Base-by-base conservation (phyloP, 2,888 invertebrate species). In the Aporophyla nigra region DNA sequence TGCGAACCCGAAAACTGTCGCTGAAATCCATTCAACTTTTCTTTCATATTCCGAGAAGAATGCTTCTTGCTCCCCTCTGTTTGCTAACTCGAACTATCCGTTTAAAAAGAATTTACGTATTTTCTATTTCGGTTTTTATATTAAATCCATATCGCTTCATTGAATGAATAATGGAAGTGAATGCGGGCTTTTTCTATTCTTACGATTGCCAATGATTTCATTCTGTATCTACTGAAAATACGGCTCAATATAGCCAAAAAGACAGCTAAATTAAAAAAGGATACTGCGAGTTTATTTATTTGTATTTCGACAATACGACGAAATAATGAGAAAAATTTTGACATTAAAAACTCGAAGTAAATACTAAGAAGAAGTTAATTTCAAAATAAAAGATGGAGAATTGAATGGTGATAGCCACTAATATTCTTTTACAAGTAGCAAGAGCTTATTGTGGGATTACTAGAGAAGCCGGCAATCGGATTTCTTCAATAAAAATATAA, bases 11-110 rank as follows among this genome's bases (percentile, higher is more conserved):
- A 94, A 94, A 95, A 95, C 94, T 94, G 95, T 93, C 94, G 89
- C 92, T 88, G 89, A 91, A 93, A 92, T 90, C 93, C 93, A 93
- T 94, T 93, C 93, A 94, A 95, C 92, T 95, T 93, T 91, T 90
- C 90, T 91, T 92, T 91, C 93, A 95, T 94, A 93, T 93, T 94
- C 93, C 90, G 90, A 92, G 91, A 90, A 90, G 66, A 92, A 93
- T 89, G 86, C 89, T 86, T 82, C 86, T 89, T 82, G 88, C 86
- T 90, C 83, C 84, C 84, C 46, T 71, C 76, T 87, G 85, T 85
- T 90, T 88, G 87, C 86, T 87, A 90, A 88, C 53, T 65, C 43
- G 19, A 68, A 73, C 71, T 77, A 72, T 54, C 43, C 40, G 40
- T 68, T 59, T 43, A 43, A 69, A 78, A 61, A 74, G 16, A 73